Conservation (phyloP, 1,140 invertebrate genomes). For the Ips nitidus region DNA sequence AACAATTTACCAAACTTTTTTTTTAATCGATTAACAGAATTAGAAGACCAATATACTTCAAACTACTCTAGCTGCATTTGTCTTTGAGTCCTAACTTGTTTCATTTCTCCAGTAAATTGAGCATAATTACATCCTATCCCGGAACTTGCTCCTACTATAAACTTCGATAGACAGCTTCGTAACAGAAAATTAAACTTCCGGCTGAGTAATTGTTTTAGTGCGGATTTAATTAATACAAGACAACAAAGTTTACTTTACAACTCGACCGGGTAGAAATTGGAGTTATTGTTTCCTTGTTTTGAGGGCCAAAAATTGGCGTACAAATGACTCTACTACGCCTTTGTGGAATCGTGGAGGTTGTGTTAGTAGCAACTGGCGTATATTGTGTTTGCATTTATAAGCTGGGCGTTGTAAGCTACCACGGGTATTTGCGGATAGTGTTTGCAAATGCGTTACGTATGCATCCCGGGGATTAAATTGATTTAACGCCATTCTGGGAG, state of each 20-base stretch:
- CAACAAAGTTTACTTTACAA: constrained; percentile 3
- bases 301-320: background rate
- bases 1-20: too few species aligned
- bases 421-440: background rate
- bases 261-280: background rate
- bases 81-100: background rate
- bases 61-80: background rate
- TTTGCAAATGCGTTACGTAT: background rate
- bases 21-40: too few species aligned
- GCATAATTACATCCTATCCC: background rate
- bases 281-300: background rate
- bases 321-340: background rate
- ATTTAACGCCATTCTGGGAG: background rate
- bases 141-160: constrained; percentile 4
- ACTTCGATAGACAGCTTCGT: constrained; percentile 8
- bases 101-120: constrained; percentile 1
- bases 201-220: constrained; percentile 7
- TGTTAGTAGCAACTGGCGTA: background rate
- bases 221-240: constrained; percentile 2
- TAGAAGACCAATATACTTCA: too few species aligned
- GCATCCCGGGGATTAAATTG: constrained; percentile 1
- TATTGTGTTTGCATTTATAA: constrained; percentile 5
- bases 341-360: background rate
- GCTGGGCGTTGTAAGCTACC: background rate
- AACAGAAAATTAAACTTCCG: constrained; percentile 15